Percentiles rank a stretch among this genome's conserved stretches.
Conservation (phyloP, 2,888 invertebrate genomes). For the Dolichopus griseipennis region DNA sequence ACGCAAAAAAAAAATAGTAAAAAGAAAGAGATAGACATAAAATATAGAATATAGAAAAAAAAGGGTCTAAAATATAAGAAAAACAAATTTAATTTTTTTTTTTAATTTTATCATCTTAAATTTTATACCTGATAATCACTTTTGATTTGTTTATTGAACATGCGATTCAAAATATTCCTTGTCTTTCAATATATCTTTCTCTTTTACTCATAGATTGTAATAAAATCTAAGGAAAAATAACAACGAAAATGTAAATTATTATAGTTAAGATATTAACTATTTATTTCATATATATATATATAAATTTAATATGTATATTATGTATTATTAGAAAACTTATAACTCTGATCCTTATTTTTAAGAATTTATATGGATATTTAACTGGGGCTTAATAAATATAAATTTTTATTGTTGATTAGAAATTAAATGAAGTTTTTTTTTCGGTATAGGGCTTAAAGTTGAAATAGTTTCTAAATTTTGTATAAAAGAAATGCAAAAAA, state of each 20-base stretch:
- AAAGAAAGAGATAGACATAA: neutral
- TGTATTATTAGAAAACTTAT: too few species aligned
- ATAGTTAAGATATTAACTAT: neutral
- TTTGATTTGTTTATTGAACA: constrained; percentile 1
- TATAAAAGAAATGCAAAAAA: too few species aligned
- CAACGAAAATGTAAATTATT: neutral
- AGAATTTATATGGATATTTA: neutral
- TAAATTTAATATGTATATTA: too few species aligned
- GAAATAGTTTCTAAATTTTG: too few species aligned
- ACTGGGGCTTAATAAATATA: neutral
- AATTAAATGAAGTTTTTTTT: too few species aligned
- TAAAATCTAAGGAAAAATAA: neutral
- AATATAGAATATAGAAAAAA: too few species aligned
- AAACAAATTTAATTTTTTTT: neutral
- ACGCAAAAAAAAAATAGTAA: too few species aligned
- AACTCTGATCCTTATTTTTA: neutral
- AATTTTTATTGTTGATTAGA: too few species aligned
- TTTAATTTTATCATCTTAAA: neutral
- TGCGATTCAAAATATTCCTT: neutral
- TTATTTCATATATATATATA: neutral
- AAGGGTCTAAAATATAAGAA: neutral
- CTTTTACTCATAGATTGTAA: neutral
- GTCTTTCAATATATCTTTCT: neutral
- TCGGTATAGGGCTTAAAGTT: too few species aligned
- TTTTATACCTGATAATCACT: constrained; percentile 4